phyloP scores from a whole-genome alignment of 1,140 invertebrate species.

The Nasonia vitripennis region DNA sequence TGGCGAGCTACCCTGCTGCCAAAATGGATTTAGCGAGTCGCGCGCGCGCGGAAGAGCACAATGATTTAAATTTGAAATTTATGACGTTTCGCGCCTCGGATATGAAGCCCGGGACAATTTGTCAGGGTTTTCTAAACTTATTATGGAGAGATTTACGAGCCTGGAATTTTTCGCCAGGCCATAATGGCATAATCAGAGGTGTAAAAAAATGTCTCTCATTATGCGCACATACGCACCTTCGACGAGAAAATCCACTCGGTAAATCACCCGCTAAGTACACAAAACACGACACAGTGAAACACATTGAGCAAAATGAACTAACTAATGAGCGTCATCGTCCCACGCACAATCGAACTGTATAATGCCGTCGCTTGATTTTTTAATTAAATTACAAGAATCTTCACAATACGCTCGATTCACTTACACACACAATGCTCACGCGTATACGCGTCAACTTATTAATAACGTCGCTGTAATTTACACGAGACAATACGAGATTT shows the following conservation, averaged over 20 bases:
- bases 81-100: background rate
- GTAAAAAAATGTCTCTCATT: background rate
- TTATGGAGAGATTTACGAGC: conserved; percentile 48
- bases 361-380: background rate
- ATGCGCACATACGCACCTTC: too few species aligned
- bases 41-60: background rate
- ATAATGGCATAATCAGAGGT: conserved; percentile 11
- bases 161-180: background rate
- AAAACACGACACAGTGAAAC: background rate
- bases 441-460: conserved; percentile 17
- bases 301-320: background rate
- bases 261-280: background rate
- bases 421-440: background rate
- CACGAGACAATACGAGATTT: conserved; percentile 42
- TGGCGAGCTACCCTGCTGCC: conserved; percentile 43
- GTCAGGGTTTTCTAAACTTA: conserved; percentile 43
- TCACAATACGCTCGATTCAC: background rate
- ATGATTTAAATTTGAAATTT: conserved; percentile 54
- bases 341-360: background rate
- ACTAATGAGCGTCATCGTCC: background rate
- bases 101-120: conserved; percentile 25
- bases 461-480: conserved; percentile 44
- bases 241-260: background rate
- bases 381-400: background rate
- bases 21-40: conserved; percentile 57